phyloP scores from a whole-genome alignment of 2,113 vertebrate species.

The Gymnarchus niloticus region DNA sequence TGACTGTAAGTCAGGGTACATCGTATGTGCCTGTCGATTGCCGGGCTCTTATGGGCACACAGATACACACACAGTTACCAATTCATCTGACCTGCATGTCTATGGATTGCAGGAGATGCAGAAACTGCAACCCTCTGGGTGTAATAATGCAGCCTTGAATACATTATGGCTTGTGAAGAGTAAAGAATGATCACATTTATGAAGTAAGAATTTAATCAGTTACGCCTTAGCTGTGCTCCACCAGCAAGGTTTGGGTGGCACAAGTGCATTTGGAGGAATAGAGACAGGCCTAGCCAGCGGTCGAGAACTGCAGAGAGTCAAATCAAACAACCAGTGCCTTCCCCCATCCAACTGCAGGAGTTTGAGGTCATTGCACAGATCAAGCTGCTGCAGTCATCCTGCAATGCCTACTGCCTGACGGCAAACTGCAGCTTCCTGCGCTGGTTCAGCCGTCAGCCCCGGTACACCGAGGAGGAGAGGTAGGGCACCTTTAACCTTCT shows the following conservation, averaged over 20 bases:
- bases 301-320: neutral
- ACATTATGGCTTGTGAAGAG: too few relatives aligned
- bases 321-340: neutral
- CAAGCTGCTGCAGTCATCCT: slow-evolving; percentile 87
- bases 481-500: slow-evolving; percentile 34
- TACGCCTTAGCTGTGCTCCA: neutral
- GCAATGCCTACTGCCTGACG: slow-evolving; percentile 83
- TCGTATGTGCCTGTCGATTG: too few relatives aligned
- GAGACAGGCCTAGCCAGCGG: neutral
- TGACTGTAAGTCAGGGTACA: neutral
- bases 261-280: neutral
- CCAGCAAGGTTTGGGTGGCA: neutral
- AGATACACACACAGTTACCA: neutral
- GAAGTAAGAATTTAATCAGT: neutral
- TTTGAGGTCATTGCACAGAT: slow-evolving; percentile 94
- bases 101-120: neutral
- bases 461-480: slow-evolving; percentile 84
- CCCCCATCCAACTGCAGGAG: slow-evolving; percentile 62
- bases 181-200: neutral
- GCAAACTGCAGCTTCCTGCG: slow-evolving; percentile 73
- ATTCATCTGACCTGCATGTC: neutral
- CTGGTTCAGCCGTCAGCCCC: slow-evolving; percentile 78
- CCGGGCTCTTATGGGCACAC: too few relatives aligned
- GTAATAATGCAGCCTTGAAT: neutral
- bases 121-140: neutral